Conservation (phyloP, 2,113 vertebrate species). For the Strix uralensis region DNA sequence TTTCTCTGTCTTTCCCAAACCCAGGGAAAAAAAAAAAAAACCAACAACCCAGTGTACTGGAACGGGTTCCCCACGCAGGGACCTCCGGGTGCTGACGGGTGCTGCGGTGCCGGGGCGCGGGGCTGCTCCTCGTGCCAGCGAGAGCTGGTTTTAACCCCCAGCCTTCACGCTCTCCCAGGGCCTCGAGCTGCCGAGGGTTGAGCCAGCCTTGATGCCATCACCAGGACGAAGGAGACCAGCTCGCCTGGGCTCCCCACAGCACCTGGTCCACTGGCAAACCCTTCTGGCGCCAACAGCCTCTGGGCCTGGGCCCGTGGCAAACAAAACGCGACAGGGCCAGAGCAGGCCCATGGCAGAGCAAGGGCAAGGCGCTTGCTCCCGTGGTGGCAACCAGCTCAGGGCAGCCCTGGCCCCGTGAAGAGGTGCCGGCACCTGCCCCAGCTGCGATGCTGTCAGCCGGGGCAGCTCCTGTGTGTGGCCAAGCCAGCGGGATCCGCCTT, state of each 20-base stretch:
- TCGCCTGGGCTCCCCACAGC: background rate
- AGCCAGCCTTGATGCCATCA: background rate
- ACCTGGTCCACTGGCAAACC: background rate
- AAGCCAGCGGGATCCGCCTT: background rate
- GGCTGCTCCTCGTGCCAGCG: background rate
- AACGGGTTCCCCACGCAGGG: rapidly evolving
- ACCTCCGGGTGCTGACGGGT: rapidly evolving
- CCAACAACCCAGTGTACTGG: background rate
- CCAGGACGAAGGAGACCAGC: background rate
- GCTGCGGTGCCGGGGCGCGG: background rate
- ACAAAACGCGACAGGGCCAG: rapidly evolving
- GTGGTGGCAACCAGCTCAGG: background rate
- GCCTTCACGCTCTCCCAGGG: background rate
- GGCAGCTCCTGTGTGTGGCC: background rate
- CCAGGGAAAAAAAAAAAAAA: background rate
- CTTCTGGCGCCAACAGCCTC: too few relatives aligned
- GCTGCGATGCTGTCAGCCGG: rapidly evolving
- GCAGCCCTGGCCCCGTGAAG: background rate
- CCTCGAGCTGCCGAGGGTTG: background rate
- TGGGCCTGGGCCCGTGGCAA: background rate
- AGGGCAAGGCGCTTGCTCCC: background rate
- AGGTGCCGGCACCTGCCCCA: rapidly evolving
- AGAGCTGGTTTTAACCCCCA: background rate
- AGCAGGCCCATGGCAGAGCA: too few relatives aligned
- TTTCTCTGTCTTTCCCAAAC: background rate